Percentiles rank a stretch among this genome's conserved stretches.
These are phyloP conservation scores for Sisyra nigra DNA, from an alignment of 2,888 invertebrate species.

Conservation along the genomic window DNA sequence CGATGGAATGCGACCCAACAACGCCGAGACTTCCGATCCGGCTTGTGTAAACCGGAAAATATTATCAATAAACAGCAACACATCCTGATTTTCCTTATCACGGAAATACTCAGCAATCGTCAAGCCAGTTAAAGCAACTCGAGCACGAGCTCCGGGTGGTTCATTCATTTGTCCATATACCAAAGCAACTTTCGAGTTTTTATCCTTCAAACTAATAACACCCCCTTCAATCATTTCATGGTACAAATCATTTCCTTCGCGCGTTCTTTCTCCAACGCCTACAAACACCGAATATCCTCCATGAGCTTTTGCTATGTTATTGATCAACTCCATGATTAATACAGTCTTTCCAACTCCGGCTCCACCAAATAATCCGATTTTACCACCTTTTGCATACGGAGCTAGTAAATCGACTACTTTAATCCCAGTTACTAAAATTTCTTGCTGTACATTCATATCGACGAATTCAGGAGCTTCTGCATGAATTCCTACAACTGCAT, in stretches of 20 bases:
- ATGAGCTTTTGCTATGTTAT: conserved; percentile 89
- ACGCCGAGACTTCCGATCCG: conserved; percentile 78
- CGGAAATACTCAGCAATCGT: conserved; percentile 91
- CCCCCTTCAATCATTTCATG: conserved; percentile 92
- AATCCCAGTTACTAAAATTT: conserved; percentile 78
- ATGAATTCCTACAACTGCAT: conserved; percentile 67
- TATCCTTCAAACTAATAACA: conserved; percentile 74
- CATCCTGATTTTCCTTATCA: conserved; percentile 86
- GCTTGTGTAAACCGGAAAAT: conserved; percentile 84
- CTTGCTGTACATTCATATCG: conserved; percentile 88
- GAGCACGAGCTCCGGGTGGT: conserved; percentile 83
- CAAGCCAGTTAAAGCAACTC: conserved; percentile 80
- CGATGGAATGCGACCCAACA: conserved; percentile 87
- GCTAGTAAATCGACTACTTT: conserved; percentile 61
- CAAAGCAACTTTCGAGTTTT: conserved; percentile 72
- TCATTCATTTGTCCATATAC: conserved; percentile 97
- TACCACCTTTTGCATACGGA: conserved; percentile 80
- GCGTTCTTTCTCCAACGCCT: conserved; percentile 84
- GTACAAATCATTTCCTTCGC: conserved; percentile 89
- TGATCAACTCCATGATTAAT: conserved; percentile 89
- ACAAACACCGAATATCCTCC: conserved; percentile 93
- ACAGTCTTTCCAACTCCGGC: conserved; percentile 93
- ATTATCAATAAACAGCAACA: conserved; percentile 86
- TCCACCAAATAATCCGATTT: conserved; percentile 84
- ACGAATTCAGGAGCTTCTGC: conserved; percentile 88